These are phyloP conservation scores for human DNA, from an alignment of 2,113 vertebrate genomes.

Conservation along the genomic window GRCh38 chrX:41934501-41935000, in stretches of 20 bases:
- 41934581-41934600: too few relatives aligned
- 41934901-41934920: background rate
- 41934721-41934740: background rate
- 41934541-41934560: too few relatives aligned
- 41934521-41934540: too few relatives aligned
- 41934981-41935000: conserved; percentile 26
- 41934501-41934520: too few relatives aligned
- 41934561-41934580: too few relatives aligned
- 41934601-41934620: too few relatives aligned
- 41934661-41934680: background rate
- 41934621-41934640: too few relatives aligned
- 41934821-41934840: background rate
- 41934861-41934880: background rate
- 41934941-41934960: background rate
- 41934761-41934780: background rate
- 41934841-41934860: background rate
- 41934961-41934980: background rate
- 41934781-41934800: background rate
- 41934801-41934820: background rate
- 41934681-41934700: background rate
- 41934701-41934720: background rate
- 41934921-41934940: background rate
- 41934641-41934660: too few relatives aligned
- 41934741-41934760: background rate
- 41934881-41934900: background rate